A percentile compares a stretch with the other conserved stretches of the same genome.
Evolutionary conservation across 2,113 vertebrate species (phyloP).

Genomic region (Oryzias melastigma): DNA sequence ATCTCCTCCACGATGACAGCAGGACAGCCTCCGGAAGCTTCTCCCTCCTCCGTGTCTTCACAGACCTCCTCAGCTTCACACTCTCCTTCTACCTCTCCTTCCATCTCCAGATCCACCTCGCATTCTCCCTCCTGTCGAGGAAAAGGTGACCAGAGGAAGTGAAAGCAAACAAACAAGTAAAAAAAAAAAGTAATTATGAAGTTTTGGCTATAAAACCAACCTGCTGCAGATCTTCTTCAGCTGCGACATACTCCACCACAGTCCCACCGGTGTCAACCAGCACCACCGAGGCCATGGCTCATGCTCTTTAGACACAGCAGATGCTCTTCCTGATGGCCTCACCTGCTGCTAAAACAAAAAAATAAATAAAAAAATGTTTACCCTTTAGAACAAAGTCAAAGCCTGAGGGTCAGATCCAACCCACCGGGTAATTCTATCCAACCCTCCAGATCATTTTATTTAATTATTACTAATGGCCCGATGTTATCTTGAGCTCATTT

Average conservation of each 20-base stretch:
- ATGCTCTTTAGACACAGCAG: conserved; percentile 70
- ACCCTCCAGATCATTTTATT: no score
- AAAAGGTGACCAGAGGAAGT: not conserved
- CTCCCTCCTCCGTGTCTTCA: conserved; percentile 79
- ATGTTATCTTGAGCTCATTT: no score
- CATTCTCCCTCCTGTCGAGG: conserved; percentile 56
- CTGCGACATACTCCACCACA: conserved; percentile 84
- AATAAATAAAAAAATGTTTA: not conserved
- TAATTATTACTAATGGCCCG: no score
- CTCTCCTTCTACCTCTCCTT: conserved; percentile 60
- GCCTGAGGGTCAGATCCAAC: no score
- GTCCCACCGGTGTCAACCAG: conserved; percentile 86
- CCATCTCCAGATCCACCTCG: conserved; percentile 56
- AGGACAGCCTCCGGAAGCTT: conserved; percentile 76
- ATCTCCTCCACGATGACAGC: conserved; percentile 92
- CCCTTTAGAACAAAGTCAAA: not conserved
- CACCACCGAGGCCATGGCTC: conserved; percentile 90
- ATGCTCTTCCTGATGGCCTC: conserved; percentile 29
- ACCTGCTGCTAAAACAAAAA: conserved; percentile 6
- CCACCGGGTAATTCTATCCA: no score
- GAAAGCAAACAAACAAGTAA: not conserved
- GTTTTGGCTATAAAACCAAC: conserved; percentile 63
- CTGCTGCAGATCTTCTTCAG: conserved; percentile 83
- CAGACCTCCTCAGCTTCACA: conserved; percentile 69
- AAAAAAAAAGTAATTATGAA: not conserved